Base-by-base conservation (phyloP, 2,888 invertebrate genomes). In the Phyto melanocephala region DNA sequence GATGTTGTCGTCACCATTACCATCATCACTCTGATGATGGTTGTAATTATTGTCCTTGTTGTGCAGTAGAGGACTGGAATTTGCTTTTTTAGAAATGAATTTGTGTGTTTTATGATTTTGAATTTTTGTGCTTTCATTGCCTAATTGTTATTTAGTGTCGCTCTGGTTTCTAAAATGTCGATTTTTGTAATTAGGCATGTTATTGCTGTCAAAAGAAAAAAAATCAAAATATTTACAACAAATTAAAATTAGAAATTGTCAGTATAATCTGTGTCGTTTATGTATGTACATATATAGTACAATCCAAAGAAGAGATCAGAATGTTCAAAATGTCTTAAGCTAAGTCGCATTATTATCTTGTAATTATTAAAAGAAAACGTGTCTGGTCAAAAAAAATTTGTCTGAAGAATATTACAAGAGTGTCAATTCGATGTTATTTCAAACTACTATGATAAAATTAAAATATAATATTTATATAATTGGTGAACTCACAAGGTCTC, bases 41-140 rank as follows among this genome's bases (percentile, higher is more conserved):
- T 65, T 45, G 50, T 62, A 68, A 62, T 52, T 60, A 60, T 68
- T 62, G 37, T 70, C 56, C 65, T 54, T 58, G 40, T 63, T 70
- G 50, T 72, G 60, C 1, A 42, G 45, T 24, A 24, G 37, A 56
- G 22, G 22, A 50, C 15, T 42, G 58, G 37, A 20, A 22, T 60
- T 42, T 76, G 56, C 20, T 67, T 76, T 58, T 76, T 50, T 15
- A 65, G 20, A 5, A 45, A n/a, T 56, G 3, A n/a, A 28, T 28
- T 28, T 5, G 24, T 37, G n/a, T 47, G 13, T 37, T 68, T 67
- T 56, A n/a, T n/a, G 50, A 28, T 6, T 17, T 17, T 56, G 20
- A 17, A 28, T 11, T 17, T 42, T 3, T 52, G 20, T 60, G 15
- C 28, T 20, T 20, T 68, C 47, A 24, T n/a, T 54, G 28, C 28